These are phyloP conservation scores for Coptodon bakossiorum DNA, from an alignment of 2,113 vertebrate species.

Conservation along the genomic window DNA sequence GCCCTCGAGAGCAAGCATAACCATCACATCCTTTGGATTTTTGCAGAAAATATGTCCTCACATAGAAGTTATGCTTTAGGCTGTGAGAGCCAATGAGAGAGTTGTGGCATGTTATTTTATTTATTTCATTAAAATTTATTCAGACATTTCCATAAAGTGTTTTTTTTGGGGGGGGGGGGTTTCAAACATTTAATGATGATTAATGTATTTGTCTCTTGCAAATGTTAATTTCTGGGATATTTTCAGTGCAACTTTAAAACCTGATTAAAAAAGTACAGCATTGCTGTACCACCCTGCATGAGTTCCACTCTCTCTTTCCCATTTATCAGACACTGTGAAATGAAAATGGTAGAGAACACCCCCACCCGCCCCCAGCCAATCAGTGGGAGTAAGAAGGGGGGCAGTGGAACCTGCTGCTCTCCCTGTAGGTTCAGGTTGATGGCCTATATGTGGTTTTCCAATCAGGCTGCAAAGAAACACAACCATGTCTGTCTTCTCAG, in stretches of 20 bases:
- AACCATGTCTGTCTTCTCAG: slow-evolving; percentile 2
- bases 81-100: background rate
- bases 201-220: background rate
- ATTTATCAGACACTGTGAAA: slow-evolving; percentile 38
- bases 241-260: background rate
- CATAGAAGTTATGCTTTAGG: background rate
- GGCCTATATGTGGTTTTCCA: slow-evolving; percentile 33
- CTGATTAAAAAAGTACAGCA: background rate
- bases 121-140: background rate
- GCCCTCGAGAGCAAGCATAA: background rate
- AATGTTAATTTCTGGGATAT: background rate
- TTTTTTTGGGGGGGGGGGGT: background rate
- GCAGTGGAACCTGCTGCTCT: background rate
- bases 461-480: slow-evolving; percentile 26
- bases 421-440: slow-evolving; percentile 17
- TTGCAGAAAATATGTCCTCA: background rate
- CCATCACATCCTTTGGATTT: background rate
- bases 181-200: background rate
- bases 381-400: background rate
- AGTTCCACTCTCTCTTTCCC: background rate
- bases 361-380: background rate
- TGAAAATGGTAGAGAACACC: background rate
- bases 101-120: background rate
- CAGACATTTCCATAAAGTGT: background rate
- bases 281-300: background rate